These are phyloP conservation scores for Pseudomyrmex cubaensis DNA, from an alignment of 1,140 invertebrate species.

Conservation along the genomic window DNA sequence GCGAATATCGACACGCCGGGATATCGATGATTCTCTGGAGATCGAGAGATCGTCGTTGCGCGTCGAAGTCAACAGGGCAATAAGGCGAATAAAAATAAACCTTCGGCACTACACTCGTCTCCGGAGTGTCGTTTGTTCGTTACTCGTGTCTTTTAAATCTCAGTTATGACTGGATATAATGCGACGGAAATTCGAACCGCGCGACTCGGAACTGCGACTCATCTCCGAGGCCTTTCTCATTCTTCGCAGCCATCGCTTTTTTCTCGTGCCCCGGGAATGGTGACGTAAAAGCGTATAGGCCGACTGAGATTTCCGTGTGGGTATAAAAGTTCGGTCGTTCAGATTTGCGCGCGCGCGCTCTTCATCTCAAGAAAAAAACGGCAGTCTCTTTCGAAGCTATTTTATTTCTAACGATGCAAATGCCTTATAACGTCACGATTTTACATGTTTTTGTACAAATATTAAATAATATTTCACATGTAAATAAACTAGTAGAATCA, in stretches of 20 bases:
- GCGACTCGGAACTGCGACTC: constrained; percentile 31
- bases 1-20: constrained; percentile 23
- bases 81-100: constrained; percentile 61
- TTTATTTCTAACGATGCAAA: constrained; percentile 6
- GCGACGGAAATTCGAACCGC: constrained; percentile 59
- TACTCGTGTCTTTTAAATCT: constrained; percentile 65
- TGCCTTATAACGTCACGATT: neutral
- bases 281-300: constrained; percentile 35
- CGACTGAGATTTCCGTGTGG: constrained; percentile 32
- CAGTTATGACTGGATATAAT: constrained; percentile 64
- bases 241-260: constrained; percentile 26
- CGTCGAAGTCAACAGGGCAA: constrained; percentile 48
- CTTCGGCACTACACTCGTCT: constrained; percentile 30
- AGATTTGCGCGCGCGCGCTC: constrained; percentile 16
- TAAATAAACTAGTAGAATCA: neutral
- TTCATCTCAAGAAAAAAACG: constrained; percentile 5
- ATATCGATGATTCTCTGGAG: constrained; percentile 38
- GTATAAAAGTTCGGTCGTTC: constrained; percentile 45
- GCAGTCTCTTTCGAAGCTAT: neutral
- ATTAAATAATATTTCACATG: neutral
- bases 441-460: neutral
- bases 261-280: neutral
- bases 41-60: constrained; percentile 10
- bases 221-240: constrained; percentile 43
- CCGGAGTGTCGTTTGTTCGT: constrained; percentile 67